Evolutionary conservation across 92 coral and sea anemone genomes (phyloP).

Genomic region (Epizoanthus stellaris): DNA sequence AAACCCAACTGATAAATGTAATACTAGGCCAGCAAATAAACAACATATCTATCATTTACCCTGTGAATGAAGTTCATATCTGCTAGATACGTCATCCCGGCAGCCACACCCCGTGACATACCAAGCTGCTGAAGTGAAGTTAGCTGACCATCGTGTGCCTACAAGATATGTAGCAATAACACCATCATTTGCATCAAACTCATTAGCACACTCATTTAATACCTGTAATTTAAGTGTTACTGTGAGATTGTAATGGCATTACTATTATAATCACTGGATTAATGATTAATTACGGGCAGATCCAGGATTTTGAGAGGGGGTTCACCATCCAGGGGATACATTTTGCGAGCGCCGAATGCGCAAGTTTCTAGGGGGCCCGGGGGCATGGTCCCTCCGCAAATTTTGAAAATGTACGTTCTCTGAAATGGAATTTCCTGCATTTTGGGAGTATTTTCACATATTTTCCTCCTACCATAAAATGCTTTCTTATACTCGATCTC

Average conservation of each 20-base stretch:
- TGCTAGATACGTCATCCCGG: constrained; percentile 60
- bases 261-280: background rate
- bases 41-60: constrained; percentile 20
- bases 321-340: too few species aligned
- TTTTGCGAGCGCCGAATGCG: too few species aligned
- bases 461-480: too few species aligned
- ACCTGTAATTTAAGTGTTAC: background rate
- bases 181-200: too few species aligned
- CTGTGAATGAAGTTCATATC: constrained; percentile 61
- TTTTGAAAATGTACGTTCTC: too few species aligned
- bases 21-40: background rate
- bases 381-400: too few species aligned
- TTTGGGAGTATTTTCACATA: too few species aligned
- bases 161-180: background rate
- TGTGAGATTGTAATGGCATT: too few species aligned
- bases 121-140: constrained; percentile 49
- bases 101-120: constrained; percentile 61
- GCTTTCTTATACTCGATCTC: too few species aligned
- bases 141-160: constrained; percentile 36
- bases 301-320: background rate
- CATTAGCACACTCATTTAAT: background rate
- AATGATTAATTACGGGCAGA: background rate
- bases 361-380: too few species aligned
- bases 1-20: background rate
- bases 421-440: too few species aligned